Evolutionary conservation across 2,797 vertebrate species (phyloP), one percentile per base, ranked within the genome.

Genomic region (Jordanella pulchra): DNA sequence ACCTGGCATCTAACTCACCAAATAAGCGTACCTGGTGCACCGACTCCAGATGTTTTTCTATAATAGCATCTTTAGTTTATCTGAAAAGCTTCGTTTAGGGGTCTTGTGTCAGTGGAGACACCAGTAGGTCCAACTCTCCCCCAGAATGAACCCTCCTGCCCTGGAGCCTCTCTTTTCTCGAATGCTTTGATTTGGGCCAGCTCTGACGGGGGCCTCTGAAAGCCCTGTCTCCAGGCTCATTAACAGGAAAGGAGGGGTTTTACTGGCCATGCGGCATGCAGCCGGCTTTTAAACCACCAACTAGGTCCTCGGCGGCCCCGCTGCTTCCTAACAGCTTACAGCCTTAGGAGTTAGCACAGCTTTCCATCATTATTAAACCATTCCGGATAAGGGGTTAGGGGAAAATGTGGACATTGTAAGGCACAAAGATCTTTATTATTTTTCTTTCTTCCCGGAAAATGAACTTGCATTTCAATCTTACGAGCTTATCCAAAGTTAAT

Each of bases 131-230:
- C 73, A 73, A 9, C 72, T 79, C 79, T 69, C 76, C 79, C 70
- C 78, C 79, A 67, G 47, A 63, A 71, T 71, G 78, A 78, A 84
- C 81, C 75, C 80, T 78, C 69, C 51, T 84, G 71, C 77, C 84
- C 80, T 73, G 39, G 1, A 78, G 79, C 76, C 71, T 79, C 71
- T n/a, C 83, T 84, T 82, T 84, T 75, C 71, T 70, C 32, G 70
- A 76, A 89, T 86, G 88, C 89, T 91, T 92, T 92, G 89, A 91
- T 90, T 92, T 72, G 66, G 76, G 77, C 80, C 76, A 67, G 73
- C 77, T 84, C 89, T 71, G 86, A 83, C 80, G 68, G 86, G 84
- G 82, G 86, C 80, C 82, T 87, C 80, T 39, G 61, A 69, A 81
- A 77, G 60, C 77, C 70, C 80, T 42, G 75, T 84, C 81, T 90